phyloP scores from a whole-genome alignment of 2,888 invertebrate genomes.

The Sarcophaga variegata region DNA sequence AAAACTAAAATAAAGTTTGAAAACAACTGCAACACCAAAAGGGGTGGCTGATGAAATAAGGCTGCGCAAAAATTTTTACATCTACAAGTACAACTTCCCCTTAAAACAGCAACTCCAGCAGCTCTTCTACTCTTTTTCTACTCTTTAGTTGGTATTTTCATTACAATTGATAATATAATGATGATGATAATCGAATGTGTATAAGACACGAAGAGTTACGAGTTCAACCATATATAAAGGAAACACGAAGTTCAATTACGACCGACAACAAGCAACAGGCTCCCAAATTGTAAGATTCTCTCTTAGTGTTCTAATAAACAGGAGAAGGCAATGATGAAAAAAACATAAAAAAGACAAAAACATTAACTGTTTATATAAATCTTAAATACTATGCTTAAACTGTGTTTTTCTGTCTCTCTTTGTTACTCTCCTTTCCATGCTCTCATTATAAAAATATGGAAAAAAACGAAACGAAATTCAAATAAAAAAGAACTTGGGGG shows the following conservation, averaged over 20 bases:
- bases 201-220: conserved; percentile 48
- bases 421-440: conserved; percentile 43
- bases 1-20: conserved; percentile 28
- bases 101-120: neutral
- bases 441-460: conserved; percentile 42
- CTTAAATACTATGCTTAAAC: neutral
- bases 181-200: conserved; percentile 41
- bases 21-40: conserved; percentile 51
- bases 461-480: neutral
- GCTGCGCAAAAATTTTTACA: conserved; percentile 52
- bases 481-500: conserved; percentile 29
- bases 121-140: neutral
- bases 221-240: conserved; percentile 38
- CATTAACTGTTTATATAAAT: too few species aligned
- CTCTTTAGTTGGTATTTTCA: neutral
- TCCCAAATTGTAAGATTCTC: neutral
- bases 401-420: conserved; percentile 9
- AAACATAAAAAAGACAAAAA: too few species aligned
- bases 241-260: conserved; percentile 13
- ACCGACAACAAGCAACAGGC: conserved; percentile 50
- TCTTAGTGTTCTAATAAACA: conserved; percentile 6
- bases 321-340: too few species aligned
- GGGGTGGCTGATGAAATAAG: conserved; percentile 41
- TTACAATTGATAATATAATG: conserved; percentile 30
- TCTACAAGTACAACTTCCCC: conserved; percentile 19